Evolutionary conservation across 2,888 invertebrate genomes (phyloP), one percentile per base, ranked within the genome.

Genomic region (Clunio marinus): DNA sequence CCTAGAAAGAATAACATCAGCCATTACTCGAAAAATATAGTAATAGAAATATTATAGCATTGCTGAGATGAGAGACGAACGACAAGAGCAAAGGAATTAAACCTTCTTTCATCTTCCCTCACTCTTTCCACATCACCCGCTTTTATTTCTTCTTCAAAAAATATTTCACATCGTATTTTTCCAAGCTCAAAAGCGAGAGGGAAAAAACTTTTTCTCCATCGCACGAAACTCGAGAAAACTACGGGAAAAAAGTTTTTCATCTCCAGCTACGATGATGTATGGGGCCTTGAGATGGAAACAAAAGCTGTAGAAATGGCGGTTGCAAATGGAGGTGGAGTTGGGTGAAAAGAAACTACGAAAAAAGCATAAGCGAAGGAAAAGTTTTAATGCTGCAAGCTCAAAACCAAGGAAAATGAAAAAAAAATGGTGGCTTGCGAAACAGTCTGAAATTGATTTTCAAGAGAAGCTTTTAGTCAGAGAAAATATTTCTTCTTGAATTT

Each of bases 281-380:
- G 22, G 22, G 51, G 51, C 22, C 22, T 51, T 22, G 51, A 51
- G 51, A 3, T 5, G 51, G 51, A 51, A 51, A 51, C 51, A 17
- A 51, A 51, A 51, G 57, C 57, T 27, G 15, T 57, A 27, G 57
- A 57, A 27, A 57, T 57, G 57, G 57, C 27, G 57, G 57, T 57
- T 7, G 32, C 10, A 32, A 10, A 32, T 4, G 32, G 32, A 32
- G 32, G 32, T 32, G 32, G 32, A 32, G n/a, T n/a, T 51, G 51
- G 51, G 51, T 13, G 5, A 13, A 13, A 32, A 13, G 5, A 13
- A 32, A 13, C 35, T 5, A 32, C 35, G 35, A 22, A 41, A 41
- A 15, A 41, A 41, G 41, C 4, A 4, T n/a, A n/a, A 13, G 13
- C 13, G 41, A 41, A 15, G 41, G 41, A 41, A 51, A 51, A 51